Base-by-base conservation (phyloP, 2,113 vertebrate species). In the Caracal caracal region DNA sequence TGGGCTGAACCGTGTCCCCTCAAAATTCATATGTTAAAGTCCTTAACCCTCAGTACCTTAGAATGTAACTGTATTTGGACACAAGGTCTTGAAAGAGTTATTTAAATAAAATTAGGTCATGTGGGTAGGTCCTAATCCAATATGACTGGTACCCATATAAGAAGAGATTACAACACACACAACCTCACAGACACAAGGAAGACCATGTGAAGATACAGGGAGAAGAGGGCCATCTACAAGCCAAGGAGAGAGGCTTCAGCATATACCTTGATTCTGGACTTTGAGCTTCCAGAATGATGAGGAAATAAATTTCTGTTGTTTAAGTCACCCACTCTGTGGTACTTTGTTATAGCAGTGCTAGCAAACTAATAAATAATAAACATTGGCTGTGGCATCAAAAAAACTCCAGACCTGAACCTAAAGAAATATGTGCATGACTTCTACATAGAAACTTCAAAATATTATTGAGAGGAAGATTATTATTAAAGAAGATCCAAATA, bases 281-380 rank as follows among this genome's bases (percentile, higher is more conserved):
- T 96, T 15, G 51, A 51, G 16, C 30, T 10, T 61, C 7, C 82
- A 71, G 12, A 89, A 66, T 17, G 33, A 26, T 30, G 3, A 90
- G n/a, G 22, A 63, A 96, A 94, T 78, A 83, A 15, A 95, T 56
- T 90, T 73, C 40, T 86, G 26, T 53, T 63, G 22, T 71, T 59
- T 82, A 92, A 89, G 20, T 4, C 33, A 75, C 8, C 22, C 10
- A 40, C 30, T 56, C 22, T 83, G 9, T 19, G 20, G 35, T 87
- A 90, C 35, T 88, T 82, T 76, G 28, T 65, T 83, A 63, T 13
- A 26, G 33, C 15, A 75, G 28, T 33, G n/a, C 28, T 49, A 47
- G n/a, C 6, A 85, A 94, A 94, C 9, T 75, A 68, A 92, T 47
- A 66, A 30, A 40, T 75, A 75, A 92, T 53, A 66, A 30, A 49